A percentile compares a stretch with the other conserved stretches of the same genome.
Evolutionary conservation across 2,888 invertebrate genomes (phyloP).

Genomic region (Marronus borbonicus): DNA sequence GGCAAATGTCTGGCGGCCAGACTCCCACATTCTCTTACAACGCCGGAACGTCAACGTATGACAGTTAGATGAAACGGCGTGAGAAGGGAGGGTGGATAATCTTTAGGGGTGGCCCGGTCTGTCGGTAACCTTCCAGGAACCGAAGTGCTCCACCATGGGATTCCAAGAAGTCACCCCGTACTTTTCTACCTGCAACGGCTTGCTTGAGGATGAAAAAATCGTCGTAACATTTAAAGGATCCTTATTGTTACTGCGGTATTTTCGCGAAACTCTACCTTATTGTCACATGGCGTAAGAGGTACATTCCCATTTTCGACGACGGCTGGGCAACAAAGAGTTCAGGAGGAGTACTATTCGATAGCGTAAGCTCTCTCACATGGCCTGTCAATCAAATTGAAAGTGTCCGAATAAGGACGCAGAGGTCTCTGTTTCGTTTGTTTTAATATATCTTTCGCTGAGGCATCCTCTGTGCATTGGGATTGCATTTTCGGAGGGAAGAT

Average conservation of each 20-base stretch:
- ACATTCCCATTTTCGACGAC: slow-evolving; percentile 28
- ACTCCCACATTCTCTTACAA: slow-evolving; percentile 32
- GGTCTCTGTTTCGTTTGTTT: slow-evolving; percentile 46
- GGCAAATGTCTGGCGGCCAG: slow-evolving; percentile 26
- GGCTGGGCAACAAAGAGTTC: slow-evolving; percentile 55
- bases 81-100: slow-evolving; percentile 48
- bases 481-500: too few species aligned
- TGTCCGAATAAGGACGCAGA: slow-evolving; percentile 49
- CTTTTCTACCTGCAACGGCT: slow-evolving; percentile 56
- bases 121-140: slow-evolving; percentile 53
- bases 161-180: slow-evolving; percentile 58
- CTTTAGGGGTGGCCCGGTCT: slow-evolving; percentile 52
- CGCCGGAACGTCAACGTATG: slow-evolving; percentile 46
- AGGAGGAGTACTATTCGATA: slow-evolving; percentile 51
- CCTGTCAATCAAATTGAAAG: slow-evolving; percentile 54
- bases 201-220: slow-evolving; percentile 52
- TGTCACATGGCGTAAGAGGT: slow-evolving; percentile 16
- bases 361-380: slow-evolving; percentile 55
- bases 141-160: slow-evolving; percentile 49
- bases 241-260: slow-evolving; percentile 27
- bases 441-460: slow-evolving; percentile 41
- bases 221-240: slow-evolving; percentile 32
- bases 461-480: not conserved
- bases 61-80: slow-evolving; percentile 58
- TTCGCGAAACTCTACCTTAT: slow-evolving; percentile 42